These are phyloP conservation scores for Hemithea aestivaria DNA, from an alignment of 2,888 invertebrate genomes.

Conservation along the genomic window DNA sequence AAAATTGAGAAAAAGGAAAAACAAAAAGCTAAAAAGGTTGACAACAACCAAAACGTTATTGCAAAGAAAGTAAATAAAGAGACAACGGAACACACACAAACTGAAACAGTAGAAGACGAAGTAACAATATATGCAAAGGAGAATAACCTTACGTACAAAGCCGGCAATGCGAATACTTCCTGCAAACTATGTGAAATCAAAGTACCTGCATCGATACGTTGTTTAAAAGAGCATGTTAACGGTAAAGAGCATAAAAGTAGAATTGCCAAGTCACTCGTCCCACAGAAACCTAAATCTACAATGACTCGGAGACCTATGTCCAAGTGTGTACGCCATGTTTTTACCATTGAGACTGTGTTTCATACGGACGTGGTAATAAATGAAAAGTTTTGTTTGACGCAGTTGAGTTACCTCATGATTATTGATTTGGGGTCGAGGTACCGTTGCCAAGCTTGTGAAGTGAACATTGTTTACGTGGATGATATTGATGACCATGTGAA, in stretches of 20 bases:
- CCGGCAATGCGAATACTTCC: conserved; percentile 26
- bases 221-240: conserved; percentile 39
- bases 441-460: conserved; percentile 17
- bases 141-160: conserved; percentile 32
- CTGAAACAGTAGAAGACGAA: conserved; percentile 7
- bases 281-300: not conserved
- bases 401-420: conserved; percentile 27
- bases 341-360: conserved; percentile 4
- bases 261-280: conserved; percentile 1
- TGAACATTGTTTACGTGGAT: conserved; percentile 5
- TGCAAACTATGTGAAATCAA: conserved; percentile 33
- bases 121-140: conserved; percentile 25
- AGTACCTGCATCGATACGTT: conserved; percentile 30
- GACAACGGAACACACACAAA: not conserved
- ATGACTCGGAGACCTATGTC: conserved; percentile 10
- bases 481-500: conserved; percentile 6
- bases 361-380: conserved; percentile 31
- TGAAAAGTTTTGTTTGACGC: conserved; percentile 28
- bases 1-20: not conserved
- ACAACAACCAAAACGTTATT: not conserved
- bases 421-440: conserved; percentile 6
- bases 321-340: conserved; percentile 8
- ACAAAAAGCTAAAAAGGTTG: not conserved
- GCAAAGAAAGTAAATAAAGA: not conserved
- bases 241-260: conserved; percentile 35